Conservation (phyloP, 1,140 invertebrate genomes). For the Brachionus calyciflorus region DNA sequence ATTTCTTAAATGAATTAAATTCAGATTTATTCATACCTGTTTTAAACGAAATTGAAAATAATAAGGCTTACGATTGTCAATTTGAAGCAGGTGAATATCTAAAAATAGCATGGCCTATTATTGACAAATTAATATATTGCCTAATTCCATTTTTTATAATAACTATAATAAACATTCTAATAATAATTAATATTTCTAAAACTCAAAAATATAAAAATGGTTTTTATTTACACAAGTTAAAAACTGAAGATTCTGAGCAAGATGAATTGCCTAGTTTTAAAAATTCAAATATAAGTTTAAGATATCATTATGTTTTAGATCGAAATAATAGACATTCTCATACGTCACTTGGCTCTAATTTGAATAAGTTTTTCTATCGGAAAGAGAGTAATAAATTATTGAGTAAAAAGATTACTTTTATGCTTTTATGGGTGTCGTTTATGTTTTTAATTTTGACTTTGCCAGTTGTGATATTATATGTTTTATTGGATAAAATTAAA, state of each 20-base stretch:
- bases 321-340: background rate
- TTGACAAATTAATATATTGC: conserved; percentile 35
- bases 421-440: conserved; percentile 9
- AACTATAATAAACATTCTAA: background rate
- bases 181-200: conserved; percentile 24
- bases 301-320: too few species aligned
- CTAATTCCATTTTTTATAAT: conserved; percentile 37
- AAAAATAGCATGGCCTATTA: conserved; percentile 22
- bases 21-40: background rate
- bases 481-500: conserved; percentile 11
- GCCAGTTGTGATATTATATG: conserved; percentile 1
- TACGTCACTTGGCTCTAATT: background rate
- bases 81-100: background rate
- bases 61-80: background rate
- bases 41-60: background rate
- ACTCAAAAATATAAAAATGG: conserved; percentile 14
- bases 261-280: background rate
- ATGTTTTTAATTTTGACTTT: conserved; percentile 29
- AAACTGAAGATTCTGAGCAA: background rate
- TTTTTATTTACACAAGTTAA: conserved; percentile 19
- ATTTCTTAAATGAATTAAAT: background rate
- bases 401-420: conserved; percentile 31
- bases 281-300: background rate
- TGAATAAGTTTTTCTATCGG: background rate
- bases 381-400: background rate